Evolutionary conservation across 2,888 invertebrate genomes (phyloP).

Genomic region (Rhagophthalmus giganteus): DNA sequence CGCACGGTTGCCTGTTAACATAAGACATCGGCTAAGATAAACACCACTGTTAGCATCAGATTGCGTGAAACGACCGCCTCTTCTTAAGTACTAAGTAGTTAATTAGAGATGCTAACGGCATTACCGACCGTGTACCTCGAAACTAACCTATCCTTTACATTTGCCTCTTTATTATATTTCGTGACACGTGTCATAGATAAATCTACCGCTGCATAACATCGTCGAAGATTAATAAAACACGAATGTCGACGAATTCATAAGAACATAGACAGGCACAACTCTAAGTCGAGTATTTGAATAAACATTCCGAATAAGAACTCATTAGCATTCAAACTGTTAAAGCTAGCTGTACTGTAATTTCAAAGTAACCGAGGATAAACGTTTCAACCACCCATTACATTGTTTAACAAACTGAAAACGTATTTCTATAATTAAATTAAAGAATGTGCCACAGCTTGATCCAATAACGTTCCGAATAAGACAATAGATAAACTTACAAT

Average conservation of each 20-base stretch:
- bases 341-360: slow-evolving; percentile 1
- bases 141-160: slow-evolving; percentile 14
- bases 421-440: slow-evolving; percentile 11
- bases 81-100: slow-evolving; percentile 28
- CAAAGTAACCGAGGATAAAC: slow-evolving; percentile 5
- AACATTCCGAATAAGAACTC: slow-evolving; percentile 5
- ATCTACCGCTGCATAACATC: slow-evolving; percentile 10
- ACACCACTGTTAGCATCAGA: slow-evolving; percentile 28
- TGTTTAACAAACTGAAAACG: slow-evolving; percentile 4
- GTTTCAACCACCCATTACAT: not conserved
- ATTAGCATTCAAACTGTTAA: slow-evolving; percentile 12
- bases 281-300: not conserved
- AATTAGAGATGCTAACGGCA: slow-evolving; percentile 25
- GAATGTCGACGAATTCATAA: slow-evolving; percentile 1
- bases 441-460: no score
- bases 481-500: no score
- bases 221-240: slow-evolving; percentile 15
- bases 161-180: slow-evolving; percentile 13
- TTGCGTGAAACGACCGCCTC: slow-evolving; percentile 23
- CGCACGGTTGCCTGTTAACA: slow-evolving; percentile 33
- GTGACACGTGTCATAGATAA: slow-evolving; percentile 10
- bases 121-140: slow-evolving; percentile 9
- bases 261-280: no score
- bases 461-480: no score
- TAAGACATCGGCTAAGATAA: slow-evolving; percentile 33